A percentile compares a stretch with the other conserved stretches of the same genome.
Conservation (phyloP, 2,113 vertebrate genomes). For the Dermatemys mawii region DNA sequence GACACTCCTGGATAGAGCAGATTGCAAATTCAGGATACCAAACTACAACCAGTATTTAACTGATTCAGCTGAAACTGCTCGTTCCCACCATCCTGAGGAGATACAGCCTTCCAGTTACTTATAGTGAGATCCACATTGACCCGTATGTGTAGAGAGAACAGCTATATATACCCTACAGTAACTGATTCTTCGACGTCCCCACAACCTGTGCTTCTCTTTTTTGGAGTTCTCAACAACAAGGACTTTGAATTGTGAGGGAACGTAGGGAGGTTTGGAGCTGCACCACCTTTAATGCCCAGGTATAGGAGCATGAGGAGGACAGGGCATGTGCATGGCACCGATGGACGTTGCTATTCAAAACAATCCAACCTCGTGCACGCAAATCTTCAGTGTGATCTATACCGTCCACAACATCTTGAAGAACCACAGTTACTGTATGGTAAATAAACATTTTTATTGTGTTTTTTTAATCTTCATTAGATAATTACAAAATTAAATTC, state of each 20-base stretch:
- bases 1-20: neutral
- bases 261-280: neutral
- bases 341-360: neutral
- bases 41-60: neutral
- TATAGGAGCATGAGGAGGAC: neutral
- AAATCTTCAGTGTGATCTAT: neutral
- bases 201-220: neutral
- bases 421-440: neutral
- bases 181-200: accelerated
- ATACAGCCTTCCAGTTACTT: neutral
- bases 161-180: neutral
- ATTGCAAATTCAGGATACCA: neutral
- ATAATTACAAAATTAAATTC: neutral
- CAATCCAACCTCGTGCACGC: neutral
- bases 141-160: neutral
- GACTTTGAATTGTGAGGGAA: neutral
- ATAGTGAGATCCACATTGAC: neutral
- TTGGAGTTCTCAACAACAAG: neutral
- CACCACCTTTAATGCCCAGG: neutral
- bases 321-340: neutral
- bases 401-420: neutral
- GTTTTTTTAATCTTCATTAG: neutral
- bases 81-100: neutral
- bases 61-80: accelerated
- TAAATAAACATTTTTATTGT: neutral